A percentile compares a stretch with the other conserved stretches of the same genome.
These are phyloP conservation scores for Drosophila sturtevanti DNA, from an alignment of 1,140 invertebrate genomes.

Conservation along the genomic window DNA sequence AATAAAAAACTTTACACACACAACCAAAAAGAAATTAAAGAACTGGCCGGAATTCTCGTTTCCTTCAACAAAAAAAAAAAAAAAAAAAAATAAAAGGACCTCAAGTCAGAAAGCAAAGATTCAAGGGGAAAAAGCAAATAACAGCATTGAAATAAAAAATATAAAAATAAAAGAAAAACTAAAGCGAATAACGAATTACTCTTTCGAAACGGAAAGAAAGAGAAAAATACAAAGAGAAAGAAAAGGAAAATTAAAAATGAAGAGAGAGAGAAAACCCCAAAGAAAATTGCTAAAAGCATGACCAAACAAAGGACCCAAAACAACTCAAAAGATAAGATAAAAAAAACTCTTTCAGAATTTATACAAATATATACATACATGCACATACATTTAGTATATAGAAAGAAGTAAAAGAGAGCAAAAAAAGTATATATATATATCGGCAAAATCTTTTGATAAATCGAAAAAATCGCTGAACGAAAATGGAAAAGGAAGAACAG, in stretches of 20 bases:
- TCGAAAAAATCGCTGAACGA: too few species aligned
- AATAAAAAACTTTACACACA: constrained; percentile 34
- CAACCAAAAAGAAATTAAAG: constrained; percentile 72
- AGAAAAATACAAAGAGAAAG: not conserved
- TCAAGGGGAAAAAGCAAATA: constrained; percentile 19
- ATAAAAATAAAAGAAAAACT: constrained; percentile 3
- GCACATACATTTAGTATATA: too few species aligned
- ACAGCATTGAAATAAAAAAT: constrained; percentile 38
- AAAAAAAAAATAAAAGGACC: constrained; percentile 23
- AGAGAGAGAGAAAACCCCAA: not conserved
- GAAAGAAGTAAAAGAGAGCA: too few species aligned
- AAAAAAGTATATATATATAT: too few species aligned
- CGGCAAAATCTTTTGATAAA: too few species aligned
- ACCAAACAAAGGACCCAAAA: not conserved
- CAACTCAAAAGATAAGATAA: not conserved
- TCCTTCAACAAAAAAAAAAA: constrained; percentile 1
- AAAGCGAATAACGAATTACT: not conserved
- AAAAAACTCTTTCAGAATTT: too few species aligned
- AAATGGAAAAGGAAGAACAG: not conserved
- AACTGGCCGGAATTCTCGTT: constrained; percentile 43
- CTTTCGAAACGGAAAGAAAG: not conserved
- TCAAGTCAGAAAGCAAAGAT: constrained; percentile 38
- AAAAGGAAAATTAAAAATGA: not conserved
- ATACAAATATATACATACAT: too few species aligned
- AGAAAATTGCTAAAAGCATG: not conserved